phyloP scores from a whole-genome alignment of 2,797 vertebrate genomes.

The Oreortyx pictus region DNA sequence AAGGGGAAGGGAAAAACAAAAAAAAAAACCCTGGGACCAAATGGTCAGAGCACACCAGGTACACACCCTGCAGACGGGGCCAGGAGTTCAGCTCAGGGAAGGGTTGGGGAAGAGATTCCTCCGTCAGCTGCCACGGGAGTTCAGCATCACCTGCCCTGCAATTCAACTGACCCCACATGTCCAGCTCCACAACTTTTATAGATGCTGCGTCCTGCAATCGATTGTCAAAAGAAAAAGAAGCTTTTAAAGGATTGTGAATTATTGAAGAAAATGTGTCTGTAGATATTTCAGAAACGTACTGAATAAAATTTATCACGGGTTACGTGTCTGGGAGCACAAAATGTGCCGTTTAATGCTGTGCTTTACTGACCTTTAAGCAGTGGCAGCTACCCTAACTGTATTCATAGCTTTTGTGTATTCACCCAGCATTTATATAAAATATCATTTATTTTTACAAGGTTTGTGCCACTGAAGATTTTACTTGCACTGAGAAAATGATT shows the following conservation, averaged over 20 bases:
- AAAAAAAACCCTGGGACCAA: not conserved
- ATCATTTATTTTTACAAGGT: constrained; percentile 67
- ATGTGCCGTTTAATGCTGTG: constrained; percentile 63
- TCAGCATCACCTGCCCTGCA: constrained; percentile 50
- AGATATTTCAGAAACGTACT: constrained; percentile 48
- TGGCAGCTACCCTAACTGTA: constrained; percentile 73
- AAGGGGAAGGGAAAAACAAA: not conserved
- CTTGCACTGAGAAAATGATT: constrained; percentile 32
- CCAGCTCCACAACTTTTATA: constrained; percentile 55
- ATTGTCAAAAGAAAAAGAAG: constrained; percentile 60
- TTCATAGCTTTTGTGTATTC: constrained; percentile 73
- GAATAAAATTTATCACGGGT: constrained; percentile 67
- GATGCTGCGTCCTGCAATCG: constrained; percentile 14
- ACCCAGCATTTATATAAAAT: constrained; percentile 73
- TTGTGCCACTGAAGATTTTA: constrained; percentile 45
- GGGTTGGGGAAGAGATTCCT: constrained; percentile 6
- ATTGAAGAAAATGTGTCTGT: constrained; percentile 65
- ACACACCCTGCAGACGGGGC: not conserved
- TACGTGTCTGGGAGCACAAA: constrained; percentile 66
- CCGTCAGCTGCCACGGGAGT: not conserved
- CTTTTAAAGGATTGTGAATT: constrained; percentile 65
- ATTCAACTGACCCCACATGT: constrained; percentile 72
- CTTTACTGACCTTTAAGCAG: constrained; percentile 78
- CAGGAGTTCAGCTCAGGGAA: constrained; percentile 25
- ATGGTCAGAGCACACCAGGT: not conserved